Evolutionary conservation across 2,113 vertebrate species (phyloP), one percentile per base, ranked within the genome.

Genomic region (Stegastes partitus): DNA sequence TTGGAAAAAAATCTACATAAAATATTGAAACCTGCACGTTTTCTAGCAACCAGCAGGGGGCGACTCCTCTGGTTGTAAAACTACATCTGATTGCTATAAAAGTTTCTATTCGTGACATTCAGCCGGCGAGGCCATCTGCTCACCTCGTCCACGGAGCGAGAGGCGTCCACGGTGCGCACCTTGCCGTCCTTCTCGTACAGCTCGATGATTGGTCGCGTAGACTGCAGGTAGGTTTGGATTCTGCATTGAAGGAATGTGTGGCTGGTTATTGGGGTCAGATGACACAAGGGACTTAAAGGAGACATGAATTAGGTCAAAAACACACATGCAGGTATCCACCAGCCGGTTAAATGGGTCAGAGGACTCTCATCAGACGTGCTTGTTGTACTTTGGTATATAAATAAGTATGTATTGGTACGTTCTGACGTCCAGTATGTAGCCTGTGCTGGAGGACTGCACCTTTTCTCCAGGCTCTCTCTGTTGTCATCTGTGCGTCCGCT

Each of bases 401-500:
- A n/a, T n/a, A n/a, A n/a, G n/a, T n/a, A n/a, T n/a, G n/a, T n/a
- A n/a, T n/a, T n/a, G n/a, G n/a, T n/a, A n/a, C n/a, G n/a, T n/a
- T n/a, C n/a, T n/a, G n/a, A n/a, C n/a, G n/a, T n/a, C n/a, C n/a
- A n/a, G n/a, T n/a, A n/a, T n/a, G n/a, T n/a, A n/a, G n/a, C n/a
- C 25, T 11, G 59, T 28, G 23, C 11, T 7, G 15, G 11, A 45
- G 42, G n/a, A 45, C 9, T 25, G 6, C 39, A 99, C 98, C 98
- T 97, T 93, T 99, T 99, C 77, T 97, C 95, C 94, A 99, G 89
- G 73, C 97, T 99, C 78, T 97, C 96, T 63, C 96, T 95, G 95
- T 99, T 99, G 91, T 99, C 98, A 37, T 99, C 98, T 15, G 95
- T 96, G 74, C 97, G 96, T 3, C 97, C 97, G 47, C 98, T 99